Evolutionary conservation across 92 coral and sea anemone genomes (phyloP), one percentile per base, ranked within the genome.

Genomic region (Porites cylindrica): DNA sequence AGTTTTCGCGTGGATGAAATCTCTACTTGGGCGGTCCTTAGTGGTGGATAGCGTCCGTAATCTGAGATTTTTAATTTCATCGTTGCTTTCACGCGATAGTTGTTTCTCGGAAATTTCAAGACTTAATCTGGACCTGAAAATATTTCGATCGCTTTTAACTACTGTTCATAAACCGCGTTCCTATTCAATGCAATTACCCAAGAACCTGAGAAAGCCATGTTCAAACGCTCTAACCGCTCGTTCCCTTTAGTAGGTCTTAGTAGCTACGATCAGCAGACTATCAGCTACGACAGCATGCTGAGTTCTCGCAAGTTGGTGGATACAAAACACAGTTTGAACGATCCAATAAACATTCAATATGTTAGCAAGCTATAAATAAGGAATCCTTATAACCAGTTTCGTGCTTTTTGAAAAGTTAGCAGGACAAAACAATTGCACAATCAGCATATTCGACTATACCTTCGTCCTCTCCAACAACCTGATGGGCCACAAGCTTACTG

Each of bases 401-500:
- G 13, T 10, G 61, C 61, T 56, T 56, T 56, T 56, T 10, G 16
- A 56, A 10, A 10, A 56, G 13, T 10, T 10, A 10, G 4, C 13
- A 56, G 13, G 11, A 14, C 61, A 56, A 10, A 56, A 2, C 16
- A 66, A 62, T 62, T 18, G 20, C 66, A 62, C 23, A 62, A 16
- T 62, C 66, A 16, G 17, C n/a, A 10, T 10, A 63, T 29, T 3
- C 50, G 17, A 1, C 2, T 80, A 71, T 64, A 94, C 97, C 94
- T 59, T 95, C 92, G 17, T 91, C 76, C 10, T 83, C 70, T 24
- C 64, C 78, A 20, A 88, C 76, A 10, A 38, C 85, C 51, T 95
- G 98, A 18, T 85, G 94, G 1, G 93, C 80, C 1, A 88, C 94
- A 13, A 95, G 82, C 62, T 80, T 86, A 66, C 85, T 90, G 16